Conservation (phyloP, 2,888 invertebrate genomes). For the Labia minor region DNA sequence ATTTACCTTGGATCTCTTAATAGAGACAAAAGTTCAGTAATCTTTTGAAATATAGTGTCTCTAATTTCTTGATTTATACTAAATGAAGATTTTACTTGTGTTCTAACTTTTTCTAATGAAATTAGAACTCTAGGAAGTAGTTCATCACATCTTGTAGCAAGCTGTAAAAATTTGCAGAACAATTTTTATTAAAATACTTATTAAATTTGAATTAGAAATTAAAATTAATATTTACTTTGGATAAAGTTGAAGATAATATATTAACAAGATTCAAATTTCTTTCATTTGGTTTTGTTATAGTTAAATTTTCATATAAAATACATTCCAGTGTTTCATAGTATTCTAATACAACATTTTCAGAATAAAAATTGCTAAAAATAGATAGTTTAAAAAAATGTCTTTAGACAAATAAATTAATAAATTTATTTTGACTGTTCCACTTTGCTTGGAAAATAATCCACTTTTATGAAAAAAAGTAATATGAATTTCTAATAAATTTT, state of each 20-base stretch:
- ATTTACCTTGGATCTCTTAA: constrained; percentile 24
- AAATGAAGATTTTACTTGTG: constrained; percentile 18
- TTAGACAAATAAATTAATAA: neutral
- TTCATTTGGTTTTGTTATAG: constrained; percentile 18
- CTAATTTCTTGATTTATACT: neutral
- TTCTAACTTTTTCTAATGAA: constrained; percentile 22
- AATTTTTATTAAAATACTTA: neutral
- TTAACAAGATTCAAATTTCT: constrained; percentile 21
- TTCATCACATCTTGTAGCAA: constrained; percentile 24
- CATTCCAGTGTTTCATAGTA: constrained; percentile 25
- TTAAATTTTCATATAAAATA: constrained; percentile 23
- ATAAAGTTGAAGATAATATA: constrained; percentile 21
- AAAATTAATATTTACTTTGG: constrained; percentile 21
- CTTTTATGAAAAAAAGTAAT: no score
- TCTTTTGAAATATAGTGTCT: constrained; percentile 19
- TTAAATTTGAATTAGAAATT: neutral
- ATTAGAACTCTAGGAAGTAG: constrained; percentile 23
- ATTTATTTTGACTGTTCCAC: no score
- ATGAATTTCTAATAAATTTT: no score
- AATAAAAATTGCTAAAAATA: constrained; percentile 15
- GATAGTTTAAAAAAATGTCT: constrained; percentile 15
- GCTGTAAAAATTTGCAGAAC: constrained; percentile 21
- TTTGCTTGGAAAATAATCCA: no score
- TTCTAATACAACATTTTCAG: constrained; percentile 16
- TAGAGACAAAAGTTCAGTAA: constrained; percentile 23